A percentile compares a stretch with the other conserved stretches of the same genome.
Conservation (phyloP, 1,140 invertebrate species). For the Phthorimaea operculella region DNA sequence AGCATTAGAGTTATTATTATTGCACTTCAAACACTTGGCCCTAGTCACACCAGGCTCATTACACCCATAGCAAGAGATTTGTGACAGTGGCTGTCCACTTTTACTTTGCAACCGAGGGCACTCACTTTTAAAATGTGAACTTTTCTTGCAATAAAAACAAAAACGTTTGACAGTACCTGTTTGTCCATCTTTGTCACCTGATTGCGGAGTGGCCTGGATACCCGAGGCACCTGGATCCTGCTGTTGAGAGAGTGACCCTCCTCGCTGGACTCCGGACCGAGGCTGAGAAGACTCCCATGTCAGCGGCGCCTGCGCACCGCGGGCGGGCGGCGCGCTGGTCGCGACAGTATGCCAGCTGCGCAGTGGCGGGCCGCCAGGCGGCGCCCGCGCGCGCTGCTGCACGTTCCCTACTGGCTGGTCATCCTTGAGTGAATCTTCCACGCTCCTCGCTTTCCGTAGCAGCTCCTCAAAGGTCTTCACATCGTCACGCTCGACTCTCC, state of each 20-base stretch:
- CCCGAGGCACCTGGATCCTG: neutral
- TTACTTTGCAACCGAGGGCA: neutral
- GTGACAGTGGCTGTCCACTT: neutral
- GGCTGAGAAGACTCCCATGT: neutral
- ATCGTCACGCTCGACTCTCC: neutral
- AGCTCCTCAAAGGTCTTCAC: neutral
- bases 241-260: neutral
- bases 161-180: neutral
- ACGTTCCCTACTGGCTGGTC: neutral
- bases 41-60: too few relatives aligned
- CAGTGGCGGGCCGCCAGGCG: neutral
- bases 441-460: neutral
- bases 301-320: neutral
- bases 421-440: neutral
- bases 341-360: neutral
- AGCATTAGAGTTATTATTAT: neutral
- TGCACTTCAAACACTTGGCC: neutral
- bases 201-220: neutral
- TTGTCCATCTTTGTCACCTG: neutral
- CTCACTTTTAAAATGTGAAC: neutral
- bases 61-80: too few relatives aligned
- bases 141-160: neutral
- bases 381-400: neutral
- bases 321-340: neutral
- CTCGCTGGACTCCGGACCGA: neutral